Percentiles rank a stretch among this genome's conserved stretches.
Conservation (phyloP, 2,113 vertebrate genomes). For the Hystrix cristata region DNA sequence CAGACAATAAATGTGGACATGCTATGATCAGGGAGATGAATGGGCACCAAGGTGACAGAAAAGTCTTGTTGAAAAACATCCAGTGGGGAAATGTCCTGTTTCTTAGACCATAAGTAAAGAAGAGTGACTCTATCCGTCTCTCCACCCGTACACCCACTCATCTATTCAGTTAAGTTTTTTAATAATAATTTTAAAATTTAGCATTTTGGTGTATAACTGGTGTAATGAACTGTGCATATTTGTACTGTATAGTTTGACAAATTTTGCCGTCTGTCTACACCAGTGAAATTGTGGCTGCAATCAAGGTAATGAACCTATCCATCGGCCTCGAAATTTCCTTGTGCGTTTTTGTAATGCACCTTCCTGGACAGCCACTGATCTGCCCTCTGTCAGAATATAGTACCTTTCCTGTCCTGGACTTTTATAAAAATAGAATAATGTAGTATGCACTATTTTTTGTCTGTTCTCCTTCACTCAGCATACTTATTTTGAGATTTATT, state of each 20-base stretch:
- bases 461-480: not conserved
- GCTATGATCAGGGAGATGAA: not conserved
- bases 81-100: not conserved
- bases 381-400: not conserved
- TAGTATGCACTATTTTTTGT: not conserved
- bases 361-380: not conserved
- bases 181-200: not conserved
- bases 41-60: not conserved
- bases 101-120: not conserved
- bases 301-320: not conserved
- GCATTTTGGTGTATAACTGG: not conserved
- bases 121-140: not conserved
- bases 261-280: not conserved
- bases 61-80: not conserved
- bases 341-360: not conserved
- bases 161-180: not conserved
- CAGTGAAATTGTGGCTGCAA: not conserved
- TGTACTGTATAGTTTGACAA: not conserved
- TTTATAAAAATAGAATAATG: constrained; percentile 17
- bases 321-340: not conserved
- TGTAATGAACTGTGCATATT: not conserved
- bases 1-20: not conserved
- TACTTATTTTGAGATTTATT: constrained; percentile 19
- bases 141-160: not conserved
- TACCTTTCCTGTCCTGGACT: not conserved